These are phyloP conservation scores for Pseudomyrmex flavicornis DNA, from an alignment of 1,140 invertebrate species.

Conservation along the genomic window DNA sequence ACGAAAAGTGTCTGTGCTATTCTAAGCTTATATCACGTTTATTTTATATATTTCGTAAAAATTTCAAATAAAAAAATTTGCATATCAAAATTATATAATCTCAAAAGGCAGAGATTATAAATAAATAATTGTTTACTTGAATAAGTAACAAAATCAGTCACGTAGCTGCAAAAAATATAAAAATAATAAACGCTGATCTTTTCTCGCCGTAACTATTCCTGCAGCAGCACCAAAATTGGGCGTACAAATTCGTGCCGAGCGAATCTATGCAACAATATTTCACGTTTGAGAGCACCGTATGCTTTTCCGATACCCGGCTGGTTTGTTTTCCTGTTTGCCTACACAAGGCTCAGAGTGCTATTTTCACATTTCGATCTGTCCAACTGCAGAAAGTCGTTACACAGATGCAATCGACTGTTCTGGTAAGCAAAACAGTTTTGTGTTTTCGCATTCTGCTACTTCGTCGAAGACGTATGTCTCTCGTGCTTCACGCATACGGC, in stretches of 20 bases:
- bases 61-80: too few relatives aligned
- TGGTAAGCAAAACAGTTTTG: slow-evolving; percentile 57
- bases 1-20: not conserved
- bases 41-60: too few relatives aligned
- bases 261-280: slow-evolving; percentile 57
- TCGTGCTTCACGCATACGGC: not conserved
- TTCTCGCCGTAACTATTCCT: slow-evolving; percentile 30
- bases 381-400: slow-evolving; percentile 56
- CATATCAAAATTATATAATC: not conserved
- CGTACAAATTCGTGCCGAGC: slow-evolving; percentile 42
- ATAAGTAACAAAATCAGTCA: slow-evolving; percentile 13
- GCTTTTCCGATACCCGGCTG: slow-evolving; percentile 55
- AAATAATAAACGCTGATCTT: slow-evolving; percentile 32
- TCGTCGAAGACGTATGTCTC: slow-evolving; percentile 13
- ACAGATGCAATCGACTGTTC: slow-evolving; percentile 53
- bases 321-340: slow-evolving; percentile 61
- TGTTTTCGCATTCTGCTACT: slow-evolving; percentile 6
- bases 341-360: slow-evolving; percentile 51
- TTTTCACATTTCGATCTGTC: slow-evolving; percentile 61
- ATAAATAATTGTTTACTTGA: not conserved
- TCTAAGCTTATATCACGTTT: too few relatives aligned
- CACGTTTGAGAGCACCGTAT: slow-evolving; percentile 54
- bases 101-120: not conserved
- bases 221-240: slow-evolving; percentile 43
- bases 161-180: not conserved